Percentiles rank a stretch among this genome's conserved stretches.
Evolutionary conservation across 2,113 vertebrate species (phyloP).

Genomic region (Circaetus cinerascens): DNA sequence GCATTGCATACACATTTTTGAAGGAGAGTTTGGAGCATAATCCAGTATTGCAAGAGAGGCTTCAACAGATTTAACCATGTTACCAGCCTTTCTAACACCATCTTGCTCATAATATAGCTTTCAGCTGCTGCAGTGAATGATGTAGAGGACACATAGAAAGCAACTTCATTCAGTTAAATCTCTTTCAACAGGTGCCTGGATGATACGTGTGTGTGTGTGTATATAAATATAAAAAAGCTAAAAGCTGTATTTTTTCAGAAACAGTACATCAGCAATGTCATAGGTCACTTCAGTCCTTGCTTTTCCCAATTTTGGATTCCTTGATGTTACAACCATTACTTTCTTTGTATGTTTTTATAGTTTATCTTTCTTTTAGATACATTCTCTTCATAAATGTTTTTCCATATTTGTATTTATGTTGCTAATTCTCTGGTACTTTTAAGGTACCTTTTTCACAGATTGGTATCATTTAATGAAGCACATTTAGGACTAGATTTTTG

Average conservation of each 20-base stretch:
- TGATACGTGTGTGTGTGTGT: background rate
- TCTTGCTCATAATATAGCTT: background rate
- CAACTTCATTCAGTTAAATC: background rate
- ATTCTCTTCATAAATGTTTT: background rate
- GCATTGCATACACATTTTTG: background rate
- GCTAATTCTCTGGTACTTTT: background rate
- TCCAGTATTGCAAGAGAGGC: background rate
- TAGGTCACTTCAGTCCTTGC: background rate
- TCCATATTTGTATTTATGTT: background rate
- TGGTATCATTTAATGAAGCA: background rate
- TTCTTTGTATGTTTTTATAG: background rate
- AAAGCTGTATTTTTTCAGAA: background rate
- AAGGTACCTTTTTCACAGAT: background rate
- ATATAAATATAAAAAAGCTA: background rate
- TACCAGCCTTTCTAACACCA: background rate
- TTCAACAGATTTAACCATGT: background rate
- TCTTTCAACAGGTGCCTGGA: background rate
- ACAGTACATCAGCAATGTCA: too few species aligned
- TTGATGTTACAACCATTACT: background rate
- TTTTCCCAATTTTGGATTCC: background rate
- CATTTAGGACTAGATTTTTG: background rate
- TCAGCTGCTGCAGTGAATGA: background rate
- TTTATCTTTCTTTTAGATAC: background rate
- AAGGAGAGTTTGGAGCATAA: background rate
- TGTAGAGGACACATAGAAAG: background rate